These are phyloP conservation scores for Scolopax mira DNA, from an alignment of 2,113 vertebrate species.

Conservation along the genomic window DNA sequence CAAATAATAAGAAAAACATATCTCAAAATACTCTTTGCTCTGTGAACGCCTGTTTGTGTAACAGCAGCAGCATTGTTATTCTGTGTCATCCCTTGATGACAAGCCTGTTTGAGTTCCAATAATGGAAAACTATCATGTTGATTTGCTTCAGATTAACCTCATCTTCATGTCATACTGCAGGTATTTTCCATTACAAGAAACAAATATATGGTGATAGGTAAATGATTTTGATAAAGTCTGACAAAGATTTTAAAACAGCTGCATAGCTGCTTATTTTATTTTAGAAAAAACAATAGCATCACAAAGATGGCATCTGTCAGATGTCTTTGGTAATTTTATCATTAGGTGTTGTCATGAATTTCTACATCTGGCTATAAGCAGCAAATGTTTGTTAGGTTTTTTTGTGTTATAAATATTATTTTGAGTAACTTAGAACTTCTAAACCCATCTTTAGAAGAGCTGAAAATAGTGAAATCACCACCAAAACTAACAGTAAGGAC, in stretches of 20 bases:
- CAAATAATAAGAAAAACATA: constrained; percentile 4
- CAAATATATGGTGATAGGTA: constrained; percentile 62
- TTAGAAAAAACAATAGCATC: not conserved
- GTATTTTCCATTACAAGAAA: constrained; percentile 56
- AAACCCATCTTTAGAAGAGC: not conserved
- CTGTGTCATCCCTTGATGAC: constrained; percentile 39
- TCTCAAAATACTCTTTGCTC: constrained; percentile 32
- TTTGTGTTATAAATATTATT: not conserved
- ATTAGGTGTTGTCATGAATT: constrained; percentile 6
- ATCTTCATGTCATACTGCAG: constrained; percentile 60
- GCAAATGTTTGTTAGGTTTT: not conserved
- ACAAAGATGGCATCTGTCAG: constrained; percentile 48
- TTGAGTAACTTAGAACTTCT: not conserved
- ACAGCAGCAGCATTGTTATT: constrained; percentile 29
- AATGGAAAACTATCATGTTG: constrained; percentile 62
- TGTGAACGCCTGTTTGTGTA: not conserved
- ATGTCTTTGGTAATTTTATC: constrained; percentile 37
- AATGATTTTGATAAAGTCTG: constrained; percentile 60
- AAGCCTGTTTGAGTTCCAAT: constrained; percentile 51
- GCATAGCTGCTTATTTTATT: constrained; percentile 36
- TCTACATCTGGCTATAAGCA: constrained; percentile 5
- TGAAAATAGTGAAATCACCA: not conserved
- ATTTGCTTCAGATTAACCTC: constrained; percentile 71
- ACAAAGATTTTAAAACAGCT: constrained; percentile 59
- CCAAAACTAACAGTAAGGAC: not conserved